Evolutionary conservation across 1,140 invertebrate species (phyloP), one percentile per base, ranked within the genome.

Genomic region (Brachionus calyciflorus): DNA sequence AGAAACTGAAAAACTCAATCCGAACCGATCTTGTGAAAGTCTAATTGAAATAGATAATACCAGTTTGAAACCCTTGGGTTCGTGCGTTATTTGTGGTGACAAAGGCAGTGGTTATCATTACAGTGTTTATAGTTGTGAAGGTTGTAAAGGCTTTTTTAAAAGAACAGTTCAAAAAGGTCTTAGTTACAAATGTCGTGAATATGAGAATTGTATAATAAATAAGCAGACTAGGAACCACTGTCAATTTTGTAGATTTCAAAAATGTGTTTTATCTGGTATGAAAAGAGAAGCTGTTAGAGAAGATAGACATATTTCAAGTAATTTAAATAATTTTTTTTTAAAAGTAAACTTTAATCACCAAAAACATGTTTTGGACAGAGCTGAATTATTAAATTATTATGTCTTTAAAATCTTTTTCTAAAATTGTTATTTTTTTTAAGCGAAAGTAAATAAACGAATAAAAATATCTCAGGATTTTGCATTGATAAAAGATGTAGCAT

Each of bases 41-140:
- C 33, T 65, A 14, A 10, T 41, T 24, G 60, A 65, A 41, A 73
- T 73, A 9, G 69, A 73, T 51, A 49, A 51, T 17, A 21, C 41
- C 14, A 33, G 24, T 17, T 21, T 73, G 7, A 73, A 73, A 41
- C 69, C 69, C 30, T 24, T 73, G 7, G 69, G 69, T 37, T n/a
- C 51, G 26, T 98, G 96, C 83, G 88, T 98, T 37, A 95, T 99
- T 2, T 98, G 96, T 83, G 95, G 95, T 0, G 96, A 99, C 84
- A 89, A 94, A 12, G 95, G 96, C 0, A 97, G 94, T 21, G 96
- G 96, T 4, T 98, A 96, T 84, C 96, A 99, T 87, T 99, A 98
- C 82, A 95, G 96, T 9, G 95, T 98, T 3, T 94, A 94, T 17
- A 97, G 85, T 4, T 98, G 95, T 83, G 95, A 98, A 85, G 96